Evolutionary conservation across 1,140 invertebrate species (phyloP).

Genomic region (Trichogramma pretiosum): DNA sequence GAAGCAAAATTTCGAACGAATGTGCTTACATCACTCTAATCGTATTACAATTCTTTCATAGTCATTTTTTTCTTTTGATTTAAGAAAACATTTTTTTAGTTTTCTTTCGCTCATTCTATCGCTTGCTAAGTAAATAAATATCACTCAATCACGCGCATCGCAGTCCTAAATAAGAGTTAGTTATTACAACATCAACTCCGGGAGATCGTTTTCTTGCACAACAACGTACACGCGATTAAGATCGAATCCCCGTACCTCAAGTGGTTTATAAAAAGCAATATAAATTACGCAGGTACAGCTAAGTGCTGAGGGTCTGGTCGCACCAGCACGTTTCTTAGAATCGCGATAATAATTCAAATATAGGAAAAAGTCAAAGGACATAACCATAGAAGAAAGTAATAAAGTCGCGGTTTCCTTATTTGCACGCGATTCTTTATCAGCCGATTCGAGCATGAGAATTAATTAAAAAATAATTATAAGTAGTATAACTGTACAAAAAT

Average conservation of each 20-base stretch:
- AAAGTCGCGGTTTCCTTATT: constrained; percentile 19
- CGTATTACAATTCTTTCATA: no score
- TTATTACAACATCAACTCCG: no score
- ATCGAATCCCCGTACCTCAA: constrained; percentile 15
- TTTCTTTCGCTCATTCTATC: constrained; percentile 15
- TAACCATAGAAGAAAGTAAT: constrained; percentile 11
- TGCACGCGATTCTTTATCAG: constrained; percentile 18
- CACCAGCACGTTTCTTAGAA: constrained; percentile 16
- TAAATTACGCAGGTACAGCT: constrained; percentile 22
- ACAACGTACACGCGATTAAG: constrained; percentile 18
- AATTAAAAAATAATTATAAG: constrained; percentile 18
- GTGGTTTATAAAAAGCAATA: constrained; percentile 16
- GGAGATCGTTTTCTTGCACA: no score
- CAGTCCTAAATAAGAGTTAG: constrained; percentile 18
- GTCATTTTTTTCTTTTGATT: constrained; percentile 15
- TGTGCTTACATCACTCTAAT: no score
- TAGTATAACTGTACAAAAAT: constrained; percentile 21
- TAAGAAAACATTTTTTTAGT: constrained; percentile 12
- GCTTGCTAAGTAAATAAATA: constrained; percentile 12
- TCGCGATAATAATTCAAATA: constrained; percentile 18
- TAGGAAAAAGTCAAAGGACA: not conserved
- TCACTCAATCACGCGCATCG: constrained; percentile 18
- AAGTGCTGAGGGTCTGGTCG: constrained; percentile 16
- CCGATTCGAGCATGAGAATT: constrained; percentile 18
- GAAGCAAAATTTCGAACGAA: constrained; percentile 19